These are phyloP conservation scores for Grus americana DNA, from an alignment of 2,113 vertebrate species.

Conservation along the genomic window DNA sequence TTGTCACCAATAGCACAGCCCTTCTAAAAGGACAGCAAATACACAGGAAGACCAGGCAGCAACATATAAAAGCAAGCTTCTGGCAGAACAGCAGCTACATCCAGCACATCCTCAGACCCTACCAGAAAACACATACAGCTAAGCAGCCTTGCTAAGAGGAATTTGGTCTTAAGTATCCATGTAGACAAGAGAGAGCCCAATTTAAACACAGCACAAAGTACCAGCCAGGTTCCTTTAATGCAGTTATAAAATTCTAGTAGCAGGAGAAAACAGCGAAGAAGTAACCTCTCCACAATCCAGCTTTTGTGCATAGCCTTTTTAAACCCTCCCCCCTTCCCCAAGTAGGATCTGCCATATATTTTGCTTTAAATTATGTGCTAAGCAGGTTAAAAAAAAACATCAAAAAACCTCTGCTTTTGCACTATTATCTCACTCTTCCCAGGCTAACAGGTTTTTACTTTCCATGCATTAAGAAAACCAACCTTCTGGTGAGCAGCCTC, in stretches of 20 bases:
- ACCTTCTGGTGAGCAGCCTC: background rate
- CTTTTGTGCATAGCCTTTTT: background rate
- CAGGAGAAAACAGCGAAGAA: background rate
- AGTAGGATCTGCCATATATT: background rate
- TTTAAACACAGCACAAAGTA: background rate
- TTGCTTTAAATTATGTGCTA: background rate
- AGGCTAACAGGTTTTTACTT: background rate
- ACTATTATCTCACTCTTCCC: background rate
- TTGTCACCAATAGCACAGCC: background rate
- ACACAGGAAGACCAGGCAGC: background rate
- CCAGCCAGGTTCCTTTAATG: background rate
- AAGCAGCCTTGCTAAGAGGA: background rate
- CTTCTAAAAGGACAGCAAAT: background rate
- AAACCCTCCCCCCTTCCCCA: background rate
- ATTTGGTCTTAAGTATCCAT: background rate
- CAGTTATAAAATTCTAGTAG: background rate
- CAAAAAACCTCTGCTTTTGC: too few relatives aligned
- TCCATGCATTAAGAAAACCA: background rate
- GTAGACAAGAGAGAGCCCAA: background rate
- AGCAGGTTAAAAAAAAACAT: background rate
- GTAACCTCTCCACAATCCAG: background rate
- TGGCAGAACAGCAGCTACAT: background rate
- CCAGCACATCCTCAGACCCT: background rate
- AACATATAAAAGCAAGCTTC: background rate
- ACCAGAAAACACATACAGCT: background rate